These are phyloP conservation scores for Thymallus thymallus DNA, from an alignment of 2,113 vertebrate genomes.

Conservation along the genomic window DNA sequence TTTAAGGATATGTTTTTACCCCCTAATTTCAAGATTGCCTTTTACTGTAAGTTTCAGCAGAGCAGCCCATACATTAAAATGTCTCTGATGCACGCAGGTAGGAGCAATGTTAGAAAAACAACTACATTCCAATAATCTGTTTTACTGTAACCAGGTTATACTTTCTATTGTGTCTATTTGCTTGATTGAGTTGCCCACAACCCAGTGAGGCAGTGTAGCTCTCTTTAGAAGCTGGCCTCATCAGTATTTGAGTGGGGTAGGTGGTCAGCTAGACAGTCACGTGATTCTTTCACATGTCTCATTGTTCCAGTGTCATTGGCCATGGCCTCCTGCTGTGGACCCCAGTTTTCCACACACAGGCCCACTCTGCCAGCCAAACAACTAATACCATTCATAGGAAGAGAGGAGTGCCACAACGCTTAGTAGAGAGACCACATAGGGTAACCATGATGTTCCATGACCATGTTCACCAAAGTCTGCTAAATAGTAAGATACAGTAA, in stretches of 20 bases:
- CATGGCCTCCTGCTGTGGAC: constrained; percentile 1
- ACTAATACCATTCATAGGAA: not conserved
- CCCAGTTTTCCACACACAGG: constrained; percentile 14
- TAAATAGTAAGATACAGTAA: not conserved
- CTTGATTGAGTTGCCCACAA: not conserved
- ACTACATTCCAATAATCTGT: no score
- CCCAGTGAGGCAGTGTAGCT: not conserved
- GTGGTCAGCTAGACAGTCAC: not conserved
- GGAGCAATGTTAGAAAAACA: not conserved
- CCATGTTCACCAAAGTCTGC: not conserved
- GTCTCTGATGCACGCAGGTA: not conserved
- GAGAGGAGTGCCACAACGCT: not conserved
- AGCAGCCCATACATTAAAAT: not conserved
- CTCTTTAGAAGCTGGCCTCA: not conserved
- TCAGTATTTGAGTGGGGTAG: not conserved
- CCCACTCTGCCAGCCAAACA: constrained; percentile 12
- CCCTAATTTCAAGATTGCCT: constrained; percentile 8
- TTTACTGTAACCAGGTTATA: not conserved
- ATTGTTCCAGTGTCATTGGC: constrained; percentile 9
- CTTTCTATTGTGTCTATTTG: not conserved
- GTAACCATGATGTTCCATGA: no score
- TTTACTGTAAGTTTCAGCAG: not conserved
- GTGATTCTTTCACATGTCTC: not conserved
- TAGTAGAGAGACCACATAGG: no score
- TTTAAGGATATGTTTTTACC: constrained; percentile 33